Evolutionary conservation across 2,888 invertebrate genomes (phyloP), one percentile per base, ranked within the genome.

Genomic region (Nomada fabriciana): DNA sequence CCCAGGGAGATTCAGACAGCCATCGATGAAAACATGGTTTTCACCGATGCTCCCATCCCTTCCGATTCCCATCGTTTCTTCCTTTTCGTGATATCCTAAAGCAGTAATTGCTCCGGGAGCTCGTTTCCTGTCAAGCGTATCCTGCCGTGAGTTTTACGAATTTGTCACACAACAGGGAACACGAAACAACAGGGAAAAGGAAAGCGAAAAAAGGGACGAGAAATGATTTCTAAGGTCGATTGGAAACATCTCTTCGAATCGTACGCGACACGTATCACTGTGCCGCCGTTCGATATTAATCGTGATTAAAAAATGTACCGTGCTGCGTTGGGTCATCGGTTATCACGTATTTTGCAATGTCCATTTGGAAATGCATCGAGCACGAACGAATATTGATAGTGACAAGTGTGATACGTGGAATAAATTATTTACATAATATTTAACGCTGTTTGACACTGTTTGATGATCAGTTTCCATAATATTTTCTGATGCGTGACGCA

Each of bases 41-140:
- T 25, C 67, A 53, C 59, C 68, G 53, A 9, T 25, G 47, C 29
- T 10, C 53, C 64, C 69, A 52, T 76, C 75, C 50, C 55, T 86
- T 85, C 75, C 78, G 72, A 73, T 70, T 63, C 57, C 15, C 36
- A 42, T 70, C 50, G 43, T 25, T 74, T 5, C 71, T 69, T 72
- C 53, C 43, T 72, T 42, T 25, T 67, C 57, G 59, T 55, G 78
- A 84, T 76, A 76, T 79, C 72, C 69, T 68, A 50, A n/a, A 15
- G 69, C 76, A 76, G 81, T 84, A 86, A 86, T 86, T 86, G 74
- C 78, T 60, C 60, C 71, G 52, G 61, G 50, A 77, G 55, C 67
- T 76, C 71, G 65, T 84, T 82, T 65, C 43, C 72, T 25, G 82
- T 36, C n/a, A 59, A 53, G 18, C 23, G 59, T 71, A 61, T 61